Percentiles rank a stretch among this genome's conserved stretches.
These are phyloP conservation scores for Microdon myrmicae DNA, from an alignment of 2,888 invertebrate species.

Conservation along the genomic window DNA sequence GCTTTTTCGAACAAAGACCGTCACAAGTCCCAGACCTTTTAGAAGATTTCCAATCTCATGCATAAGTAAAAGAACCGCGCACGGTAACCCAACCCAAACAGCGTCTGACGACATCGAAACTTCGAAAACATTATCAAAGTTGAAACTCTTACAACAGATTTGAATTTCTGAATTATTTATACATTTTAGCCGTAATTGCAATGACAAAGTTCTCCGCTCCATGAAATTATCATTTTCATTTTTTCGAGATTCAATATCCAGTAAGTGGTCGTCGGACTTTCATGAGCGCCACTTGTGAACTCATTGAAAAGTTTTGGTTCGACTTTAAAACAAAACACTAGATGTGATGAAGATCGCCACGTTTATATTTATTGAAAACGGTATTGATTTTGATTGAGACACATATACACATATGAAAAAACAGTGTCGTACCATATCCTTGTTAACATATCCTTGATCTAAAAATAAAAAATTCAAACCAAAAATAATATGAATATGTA, in stretches of 20 bases:
- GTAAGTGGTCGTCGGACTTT: slow-evolving; percentile 3
- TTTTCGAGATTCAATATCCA: slow-evolving; percentile 1
- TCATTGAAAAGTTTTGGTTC: slow-evolving; percentile 4
- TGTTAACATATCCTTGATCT: not conserved
- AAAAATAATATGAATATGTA: slow-evolving; percentile 25
- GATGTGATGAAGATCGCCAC: too few species aligned
- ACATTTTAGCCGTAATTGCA: slow-evolving; percentile 2
- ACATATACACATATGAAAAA: not conserved
- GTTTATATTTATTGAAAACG: too few species aligned
- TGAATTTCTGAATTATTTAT: slow-evolving; percentile 21
- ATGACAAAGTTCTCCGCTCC: slow-evolving; percentile 13
- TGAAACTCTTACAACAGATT: not conserved
- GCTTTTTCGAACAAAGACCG: too few species aligned
- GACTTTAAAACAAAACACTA: not conserved
- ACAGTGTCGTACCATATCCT: slow-evolving; percentile 25
- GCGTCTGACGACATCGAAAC: too few species aligned
- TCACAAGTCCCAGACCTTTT: too few species aligned
- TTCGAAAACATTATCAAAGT: too few species aligned
- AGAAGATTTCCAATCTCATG: too few species aligned
- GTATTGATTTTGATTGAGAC: too few species aligned
- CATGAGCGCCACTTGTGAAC: not conserved
- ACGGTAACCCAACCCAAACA: too few species aligned
- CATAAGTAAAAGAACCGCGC: too few species aligned
- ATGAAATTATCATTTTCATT: slow-evolving; percentile 3
- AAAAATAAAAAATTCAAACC: too few species aligned